phyloP scores from a whole-genome alignment of 2,113 vertebrate species.

The Oxygymnocypris stewartii region DNA sequence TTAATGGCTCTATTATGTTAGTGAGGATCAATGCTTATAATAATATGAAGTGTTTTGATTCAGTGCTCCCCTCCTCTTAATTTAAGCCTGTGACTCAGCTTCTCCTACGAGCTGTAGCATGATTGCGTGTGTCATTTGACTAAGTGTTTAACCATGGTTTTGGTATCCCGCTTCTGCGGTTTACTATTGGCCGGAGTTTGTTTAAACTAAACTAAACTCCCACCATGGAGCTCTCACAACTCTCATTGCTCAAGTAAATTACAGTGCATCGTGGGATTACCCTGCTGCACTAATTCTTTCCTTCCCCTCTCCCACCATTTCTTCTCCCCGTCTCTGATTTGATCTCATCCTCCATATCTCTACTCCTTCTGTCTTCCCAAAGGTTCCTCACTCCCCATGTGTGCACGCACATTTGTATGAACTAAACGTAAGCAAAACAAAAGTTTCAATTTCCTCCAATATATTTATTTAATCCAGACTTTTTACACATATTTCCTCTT shows the following conservation, averaged over 20 bases:
- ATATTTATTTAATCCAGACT: not conserved
- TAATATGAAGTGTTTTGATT: conserved; percentile 34
- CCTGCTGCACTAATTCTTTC: not conserved
- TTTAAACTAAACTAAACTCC: conserved; percentile 41
- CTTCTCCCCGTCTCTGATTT: not conserved
- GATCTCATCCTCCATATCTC: conserved; percentile 26
- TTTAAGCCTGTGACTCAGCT: conserved; percentile 45
- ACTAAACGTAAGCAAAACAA: not conserved
- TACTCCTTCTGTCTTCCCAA: conserved; percentile 52
- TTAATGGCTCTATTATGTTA: not conserved
- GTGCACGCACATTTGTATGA: not conserved
- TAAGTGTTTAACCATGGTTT: conserved; percentile 33
- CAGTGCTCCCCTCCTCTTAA: not conserved
- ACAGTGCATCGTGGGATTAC: conserved; percentile 13
- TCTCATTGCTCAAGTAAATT: conserved; percentile 32
- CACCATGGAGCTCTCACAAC: conserved; percentile 32
- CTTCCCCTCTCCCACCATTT: not conserved
- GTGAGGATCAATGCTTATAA: not conserved
- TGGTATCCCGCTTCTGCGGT: conserved; percentile 11
- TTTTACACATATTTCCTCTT: not conserved
- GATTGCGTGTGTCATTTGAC: not conserved
- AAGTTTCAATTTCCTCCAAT: conserved; percentile 6
- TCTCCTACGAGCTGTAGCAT: conserved; percentile 33
- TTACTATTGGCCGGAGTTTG: not conserved
- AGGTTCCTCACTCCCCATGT: conserved; percentile 51